Evolutionary conservation across 2,797 vertebrate genomes (phyloP), one percentile per base, ranked within the genome.

Genomic region (Chiroxiphia lanceolata): DNA sequence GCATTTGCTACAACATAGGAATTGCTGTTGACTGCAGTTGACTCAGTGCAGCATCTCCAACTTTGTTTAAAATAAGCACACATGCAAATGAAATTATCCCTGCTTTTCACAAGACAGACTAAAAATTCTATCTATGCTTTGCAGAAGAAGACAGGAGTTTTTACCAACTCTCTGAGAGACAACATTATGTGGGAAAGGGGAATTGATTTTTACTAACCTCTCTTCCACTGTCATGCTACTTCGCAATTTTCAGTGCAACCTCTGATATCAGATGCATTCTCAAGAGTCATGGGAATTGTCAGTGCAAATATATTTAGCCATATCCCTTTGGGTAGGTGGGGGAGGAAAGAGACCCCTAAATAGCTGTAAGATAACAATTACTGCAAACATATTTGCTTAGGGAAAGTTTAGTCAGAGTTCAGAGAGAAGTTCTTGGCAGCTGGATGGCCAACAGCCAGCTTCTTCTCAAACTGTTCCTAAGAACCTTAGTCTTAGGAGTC

Each of bases 281-380:
- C 57, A 70, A 77, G 70, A 90, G 90, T 86, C 95, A 91, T 83
- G 87, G 92, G 95, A 97, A 96, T 85, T 89, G 81, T 83, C 92
- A 85, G 77, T 33, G 65, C 19, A 84, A 93, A 74, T 93, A 94
- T 97, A 97, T 96, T 97, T 97, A 96, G 95, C 94, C 63, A 44
- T 92, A 95, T 87, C 80, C 93, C 88, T 95, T 93, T 71, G 88
- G 94, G 96, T 95, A 82, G 79, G 40, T 92, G 87, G 79, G 70
- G 78, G 89, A 86, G 61, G 68, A 90, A 90, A 61, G 51, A 59
- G 87, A 92, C 83, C 93, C 94, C 94, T 93, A 94, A 95, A 89
- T 87, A 95, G 95, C 88, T 94, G 42, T 74, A 90, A 87, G 86
- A 94, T 94, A 96, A 97, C 78, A 85, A 89, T 93, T 92, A 74